A percentile compares a stretch with the other conserved stretches of the same genome.
phyloP scores from a whole-genome alignment of 2,113 vertebrate species.

The Trachemys scripta region DNA sequence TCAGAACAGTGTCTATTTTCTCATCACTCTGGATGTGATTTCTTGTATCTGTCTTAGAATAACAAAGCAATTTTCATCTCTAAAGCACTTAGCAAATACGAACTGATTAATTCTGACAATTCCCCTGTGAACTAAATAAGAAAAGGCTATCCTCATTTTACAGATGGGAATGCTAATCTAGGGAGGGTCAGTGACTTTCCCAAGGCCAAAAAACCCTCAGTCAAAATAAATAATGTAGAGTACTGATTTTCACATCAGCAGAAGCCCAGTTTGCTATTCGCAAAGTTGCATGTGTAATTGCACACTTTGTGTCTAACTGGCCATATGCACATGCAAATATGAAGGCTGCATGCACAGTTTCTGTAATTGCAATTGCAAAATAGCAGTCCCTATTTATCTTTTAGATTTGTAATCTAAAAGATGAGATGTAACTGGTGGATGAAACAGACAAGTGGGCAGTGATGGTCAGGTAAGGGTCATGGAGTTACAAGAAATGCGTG shows the following conservation, averaged over 20 bases:
- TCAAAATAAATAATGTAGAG: not conserved
- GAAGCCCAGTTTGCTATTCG: not conserved
- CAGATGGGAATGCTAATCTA: not conserved
- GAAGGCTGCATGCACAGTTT: fast-evolving
- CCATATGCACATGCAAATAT: not conserved
- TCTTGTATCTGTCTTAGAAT: constrained; percentile 2
- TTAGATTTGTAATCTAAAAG: not conserved
- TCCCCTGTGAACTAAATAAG: constrained; percentile 26
- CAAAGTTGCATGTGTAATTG: fast-evolving
- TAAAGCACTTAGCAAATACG: not conserved
- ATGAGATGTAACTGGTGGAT: not conserved
- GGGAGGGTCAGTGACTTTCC: not conserved
- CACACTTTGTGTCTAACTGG: not conserved
- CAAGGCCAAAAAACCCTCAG: not conserved
- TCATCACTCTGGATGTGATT: constrained; percentile 37
- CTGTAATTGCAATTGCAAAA: fast-evolving
- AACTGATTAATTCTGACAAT: constrained; percentile 44
- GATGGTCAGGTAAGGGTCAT: not conserved
- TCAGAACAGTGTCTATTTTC: not conserved
- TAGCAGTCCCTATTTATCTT: fast-evolving
- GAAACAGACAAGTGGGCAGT: not conserved
- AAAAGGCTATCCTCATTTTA: not conserved
- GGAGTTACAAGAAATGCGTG: not conserved
- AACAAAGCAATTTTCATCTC: constrained; percentile 9
- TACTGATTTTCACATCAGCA: not conserved